A percentile compares a stretch with the other conserved stretches of the same genome.
Conservation (phyloP, 92 coral and sea anemone species). For the Phymanthus crucifer region DNA sequence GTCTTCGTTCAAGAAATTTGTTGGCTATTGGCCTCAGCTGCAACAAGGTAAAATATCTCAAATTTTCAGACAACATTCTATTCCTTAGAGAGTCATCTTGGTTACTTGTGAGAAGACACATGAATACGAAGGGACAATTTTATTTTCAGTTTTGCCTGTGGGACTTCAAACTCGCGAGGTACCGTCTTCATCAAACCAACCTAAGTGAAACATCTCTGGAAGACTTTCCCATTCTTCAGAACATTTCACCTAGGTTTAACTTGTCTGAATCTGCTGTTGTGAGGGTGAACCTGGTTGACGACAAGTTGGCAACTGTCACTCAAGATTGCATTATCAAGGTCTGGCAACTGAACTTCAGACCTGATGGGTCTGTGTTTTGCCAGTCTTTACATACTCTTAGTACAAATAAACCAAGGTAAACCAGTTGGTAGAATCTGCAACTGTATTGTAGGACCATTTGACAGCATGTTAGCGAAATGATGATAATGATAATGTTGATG, state of each 20-base stretch:
- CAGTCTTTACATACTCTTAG: slow-evolving; percentile 75
- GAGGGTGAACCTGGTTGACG: slow-evolving; percentile 70
- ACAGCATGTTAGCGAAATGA: no score
- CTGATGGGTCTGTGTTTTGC: slow-evolving; percentile 49
- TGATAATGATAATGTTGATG: no score
- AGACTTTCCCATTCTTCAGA: slow-evolving; percentile 23
- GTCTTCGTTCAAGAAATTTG: slow-evolving; percentile 61
- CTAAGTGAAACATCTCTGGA: slow-evolving; percentile 32
- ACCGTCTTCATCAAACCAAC: slow-evolving; percentile 60
- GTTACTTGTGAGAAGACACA: no score
- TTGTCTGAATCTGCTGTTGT: slow-evolving; percentile 60
- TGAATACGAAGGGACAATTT: no score
- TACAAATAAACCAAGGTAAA: slow-evolving; percentile 78
- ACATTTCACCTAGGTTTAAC: slow-evolving; percentile 6
- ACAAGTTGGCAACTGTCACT: slow-evolving; percentile 82
- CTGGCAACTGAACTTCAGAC: slow-evolving; percentile 72
- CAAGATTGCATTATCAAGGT: slow-evolving; percentile 75
- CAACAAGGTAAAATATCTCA: slow-evolving; percentile 71
- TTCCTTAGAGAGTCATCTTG: no score
- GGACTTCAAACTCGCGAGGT: slow-evolving; percentile 62
- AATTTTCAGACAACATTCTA: no score
- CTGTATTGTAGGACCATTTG: no score
- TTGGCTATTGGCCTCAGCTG: slow-evolving; percentile 67
- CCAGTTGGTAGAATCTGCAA: background rate
- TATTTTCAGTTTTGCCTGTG: slow-evolving; percentile 69